phyloP scores from a whole-genome alignment of 2,113 vertebrate genomes.

The Larimichthys crocea region DNA sequence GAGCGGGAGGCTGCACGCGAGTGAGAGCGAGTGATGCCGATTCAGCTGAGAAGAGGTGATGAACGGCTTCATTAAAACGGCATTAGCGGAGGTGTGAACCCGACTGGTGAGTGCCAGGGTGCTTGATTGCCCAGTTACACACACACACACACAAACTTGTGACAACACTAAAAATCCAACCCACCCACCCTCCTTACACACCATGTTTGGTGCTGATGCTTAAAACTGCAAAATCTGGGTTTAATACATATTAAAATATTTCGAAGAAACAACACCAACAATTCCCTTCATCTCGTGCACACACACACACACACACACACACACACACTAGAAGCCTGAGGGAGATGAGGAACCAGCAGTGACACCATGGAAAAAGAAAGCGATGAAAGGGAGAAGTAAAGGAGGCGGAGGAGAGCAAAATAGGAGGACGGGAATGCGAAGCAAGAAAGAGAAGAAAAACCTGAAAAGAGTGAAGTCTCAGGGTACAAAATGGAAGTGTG shows the following conservation, averaged over 20 bases:
- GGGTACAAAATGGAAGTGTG: constrained; percentile 49
- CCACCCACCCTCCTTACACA: constrained; percentile 18
- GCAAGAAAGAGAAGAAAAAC: background rate
- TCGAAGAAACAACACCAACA: constrained; percentile 18
- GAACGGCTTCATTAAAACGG: constrained; percentile 87
- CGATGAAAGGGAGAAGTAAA: constrained; percentile 25
- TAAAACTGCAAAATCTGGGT: constrained; percentile 5
- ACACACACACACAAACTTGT: constrained; percentile 34
- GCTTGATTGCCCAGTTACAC: constrained; percentile 44
- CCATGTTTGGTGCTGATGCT: constrained; percentile 26
- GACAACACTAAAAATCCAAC: constrained; percentile 48
- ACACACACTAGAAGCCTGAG: constrained; percentile 7
- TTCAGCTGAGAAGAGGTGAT: constrained; percentile 77
- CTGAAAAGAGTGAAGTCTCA: constrained; percentile 28
- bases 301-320: background rate
- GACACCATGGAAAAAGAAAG: constrained; percentile 48
- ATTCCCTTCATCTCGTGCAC: constrained; percentile 14
- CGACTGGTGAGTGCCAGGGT: constrained; percentile 52
- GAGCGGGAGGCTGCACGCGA: constrained; percentile 16
- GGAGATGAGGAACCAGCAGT: constrained; percentile 53
- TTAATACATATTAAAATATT: constrained; percentile 26
- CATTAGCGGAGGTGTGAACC: constrained; percentile 82
- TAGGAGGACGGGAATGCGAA: constrained; percentile 21
- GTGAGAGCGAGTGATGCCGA: constrained; percentile 53
- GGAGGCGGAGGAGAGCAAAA: constrained; percentile 27